Base-by-base conservation (phyloP, 2,888 invertebrate species). In the Pheosia tremula region DNA sequence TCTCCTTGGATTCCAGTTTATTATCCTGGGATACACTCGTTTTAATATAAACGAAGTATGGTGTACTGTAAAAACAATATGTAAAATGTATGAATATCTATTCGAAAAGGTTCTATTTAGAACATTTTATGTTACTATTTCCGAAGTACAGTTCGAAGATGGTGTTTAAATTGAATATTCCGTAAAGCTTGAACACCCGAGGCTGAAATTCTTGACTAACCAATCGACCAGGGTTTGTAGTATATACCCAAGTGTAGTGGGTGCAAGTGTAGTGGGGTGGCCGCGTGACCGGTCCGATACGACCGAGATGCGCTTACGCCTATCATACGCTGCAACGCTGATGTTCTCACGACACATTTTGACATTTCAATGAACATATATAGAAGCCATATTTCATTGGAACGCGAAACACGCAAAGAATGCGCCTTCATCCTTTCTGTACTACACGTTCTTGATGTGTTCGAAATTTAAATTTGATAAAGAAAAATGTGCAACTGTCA, bases 321-420 rank as follows among this genome's bases (percentile, higher is more conserved):
- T 74, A 77, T 85, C 87, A 84, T 83, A 83, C 83, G 80, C 85
- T 81, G 80, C 79, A 78, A 80, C 76, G 74, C 79, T 77, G 83
- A 83, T 79, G 81, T 90, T 91, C 90, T 89, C 90, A 91, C 90
- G 90, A 91, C 88, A 89, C 79, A 87, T 89, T 93, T 87, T 93
- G 91, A 91, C 91, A 89, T 91, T 93, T 91, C 90, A 87, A 85
- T 88, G 86, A 89, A 84, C 90, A 90, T 89, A 90, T 87, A 90
- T 90, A 89, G 86, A 91, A 90, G 89, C 86, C 87, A 90, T 89
- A 88, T 92, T 90, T 78, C 82, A 83, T 85, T 88, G 85, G 77
- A 80, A 80, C 77, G 70, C 67, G 69, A 82, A 79, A 82, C 75
- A 85, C 77, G 81, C 77, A 64, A 84, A 80, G 85, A 86, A 89